Base-by-base conservation (phyloP, 2,113 vertebrate species). In the Salvelinus alpinus region DNA sequence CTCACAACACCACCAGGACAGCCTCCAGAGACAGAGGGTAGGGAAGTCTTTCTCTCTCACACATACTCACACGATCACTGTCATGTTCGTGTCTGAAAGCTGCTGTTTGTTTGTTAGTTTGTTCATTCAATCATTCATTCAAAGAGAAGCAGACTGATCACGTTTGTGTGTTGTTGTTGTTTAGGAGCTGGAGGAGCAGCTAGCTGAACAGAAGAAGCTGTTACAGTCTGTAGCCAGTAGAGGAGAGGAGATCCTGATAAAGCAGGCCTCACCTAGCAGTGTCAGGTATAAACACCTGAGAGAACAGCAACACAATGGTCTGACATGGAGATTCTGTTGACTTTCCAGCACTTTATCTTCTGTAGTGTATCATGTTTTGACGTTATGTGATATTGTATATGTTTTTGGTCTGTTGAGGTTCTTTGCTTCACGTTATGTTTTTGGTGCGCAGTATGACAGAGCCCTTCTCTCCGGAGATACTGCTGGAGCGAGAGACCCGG, bases 211-310 rank as follows among this genome's bases (percentile, higher is more conserved):
- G 91, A 99, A 97, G 88, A 96, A 92, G 80, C 89, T 99, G 16
- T 95, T 99, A 44, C 94, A 96, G 66, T 98, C 93, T 0, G 96
- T 99, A 1, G 97, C 97, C 1, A 96, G 90, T 84, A 93, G 93
- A 77, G 98, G 98, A 77, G 97, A 96, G 84, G 95, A 98, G 89
- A 95, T 99, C 22, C 93, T 97, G n/a, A 96, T 90, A 1, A 95
- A 96, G 27, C 94, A 96, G 60, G 86, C 94, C 1, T 88, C 91
- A 0, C 81, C 93, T 18, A 95, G 94, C 76, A 83, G 90, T 47
- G n/a, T 84, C 0, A 82, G 77, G 85, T 79, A 87, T 3, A 31
- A 31, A 12, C 20, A 6, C 8, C 18, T 38, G 9, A 12, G 38
- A 44, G 38, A 44, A 44, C 38, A 11, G 38, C 38, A 44, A 12